These are phyloP conservation scores for Furcula furcula DNA, from an alignment of 2,888 invertebrate species.

Conservation along the genomic window DNA sequence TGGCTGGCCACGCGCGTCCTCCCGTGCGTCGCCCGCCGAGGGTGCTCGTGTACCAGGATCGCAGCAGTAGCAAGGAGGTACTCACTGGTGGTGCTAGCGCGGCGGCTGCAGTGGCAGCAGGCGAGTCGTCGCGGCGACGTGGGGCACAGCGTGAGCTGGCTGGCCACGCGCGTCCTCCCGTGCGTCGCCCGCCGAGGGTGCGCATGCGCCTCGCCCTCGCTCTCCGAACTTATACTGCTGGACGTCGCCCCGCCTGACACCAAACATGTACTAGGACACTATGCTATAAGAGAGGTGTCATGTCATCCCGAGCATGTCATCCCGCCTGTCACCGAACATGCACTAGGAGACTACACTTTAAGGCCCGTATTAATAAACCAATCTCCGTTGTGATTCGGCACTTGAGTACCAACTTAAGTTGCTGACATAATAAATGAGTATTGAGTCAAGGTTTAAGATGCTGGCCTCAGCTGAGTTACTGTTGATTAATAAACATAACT, in stretches of 20 bases:
- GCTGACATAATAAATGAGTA: too few relatives aligned
- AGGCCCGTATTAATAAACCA: too few relatives aligned
- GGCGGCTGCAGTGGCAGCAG: conserved; percentile 43
- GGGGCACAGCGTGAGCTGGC: conserved; percentile 70
- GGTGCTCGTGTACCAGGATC: conserved; percentile 16
- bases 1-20: conserved; percentile 51
- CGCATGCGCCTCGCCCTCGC: conserved; percentile 54
- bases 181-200: conserved; percentile 23
- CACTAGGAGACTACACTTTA: too few relatives aligned
- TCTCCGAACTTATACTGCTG: conserved; percentile 65
- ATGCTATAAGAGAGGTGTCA: too few relatives aligned
- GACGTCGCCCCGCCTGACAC: conserved; percentile 54
- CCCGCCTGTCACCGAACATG: too few relatives aligned
- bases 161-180: conserved; percentile 41
- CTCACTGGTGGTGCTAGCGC: conserved; percentile 37
- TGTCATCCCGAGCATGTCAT: too few relatives aligned
- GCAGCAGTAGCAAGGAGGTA: conserved; percentile 6
- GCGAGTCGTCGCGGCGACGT: conserved; percentile 55
- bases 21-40: conserved; percentile 19
- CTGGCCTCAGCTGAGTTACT: too few relatives aligned
- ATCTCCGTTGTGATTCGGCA: too few relatives aligned
- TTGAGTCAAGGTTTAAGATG: too few relatives aligned
- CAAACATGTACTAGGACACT: too few relatives aligned
- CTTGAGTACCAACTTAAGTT: too few relatives aligned
- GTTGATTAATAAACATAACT: too few relatives aligned